Base-by-base conservation (phyloP, 2,797 vertebrate species). In the Acomys russatus region DNA sequence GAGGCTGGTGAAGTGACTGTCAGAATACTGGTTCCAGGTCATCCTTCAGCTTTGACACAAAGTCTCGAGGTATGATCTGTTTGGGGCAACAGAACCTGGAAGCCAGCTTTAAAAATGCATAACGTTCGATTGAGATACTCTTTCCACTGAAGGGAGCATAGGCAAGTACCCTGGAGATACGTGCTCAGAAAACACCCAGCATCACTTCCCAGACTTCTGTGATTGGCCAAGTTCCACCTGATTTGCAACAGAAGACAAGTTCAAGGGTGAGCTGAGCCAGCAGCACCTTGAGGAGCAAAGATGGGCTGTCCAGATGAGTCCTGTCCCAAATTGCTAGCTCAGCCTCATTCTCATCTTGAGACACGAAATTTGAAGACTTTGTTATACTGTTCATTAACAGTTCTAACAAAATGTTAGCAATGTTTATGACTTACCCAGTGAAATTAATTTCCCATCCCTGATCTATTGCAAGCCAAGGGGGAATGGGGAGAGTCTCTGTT, bases 61-160 rank as follows among this genome's bases (percentile, higher is more conserved):
- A 95, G 30, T 33, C 51, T 68, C n/a, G 20, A 61, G 79, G 0
- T 80, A 14, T 59, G 4, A 85, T 77, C 68, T 88, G 15, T 14
- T 83, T 23, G 54, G 30, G 38, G 11, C 33, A 90, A 38, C 54
- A 70, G 38, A 77, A 96, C 49, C 71, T 38, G 25, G 6, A 59
- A 86, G 92, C 90, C 18, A 9, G 15, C 33, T 89, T 76, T 86
- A n/a, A 66, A 94, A 85, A 63, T 44, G 70, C 6, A 44, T 64
- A 9, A 59, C 10, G 78, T 56, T 71, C 38, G 15, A 23, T 35
- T n/a, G 33, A 56, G 18, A n/a, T 95, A 56, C 10, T 14, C 12
- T 82, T 95, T 80, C 51, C 23, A 94, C 33, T 71, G 49, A 38
- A 92, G 84, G 78, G 68, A n/a, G 22, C 90, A 51, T 79, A 73